Percentiles rank a stretch among this genome's conserved stretches.
Evolutionary conservation across 53 echinoderm and acorn worm genomes (phyloP).

Genomic region (Stichopus horrens): DNA sequence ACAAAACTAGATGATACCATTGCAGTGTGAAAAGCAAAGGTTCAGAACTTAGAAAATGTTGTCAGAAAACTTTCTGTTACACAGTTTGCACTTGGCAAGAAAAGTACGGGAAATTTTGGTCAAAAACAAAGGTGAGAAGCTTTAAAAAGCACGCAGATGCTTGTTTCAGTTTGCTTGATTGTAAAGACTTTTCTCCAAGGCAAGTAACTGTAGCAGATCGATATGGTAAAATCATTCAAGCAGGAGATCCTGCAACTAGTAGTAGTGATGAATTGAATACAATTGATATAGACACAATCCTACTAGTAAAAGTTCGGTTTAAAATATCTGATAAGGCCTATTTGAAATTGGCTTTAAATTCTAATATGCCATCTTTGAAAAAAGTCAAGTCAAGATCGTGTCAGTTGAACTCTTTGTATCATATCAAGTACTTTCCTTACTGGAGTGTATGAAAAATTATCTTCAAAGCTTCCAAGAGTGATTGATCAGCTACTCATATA

Average conservation of each 20-base stretch:
- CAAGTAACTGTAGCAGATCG: no score
- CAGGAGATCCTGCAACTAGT: background rate
- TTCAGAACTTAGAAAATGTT: no score
- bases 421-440: background rate
- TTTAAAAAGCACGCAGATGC: no score
- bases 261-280: background rate
- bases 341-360: background rate
- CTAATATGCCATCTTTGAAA: constrained; percentile 7
- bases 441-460: background rate
- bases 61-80: no score
- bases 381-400: background rate
- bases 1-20: no score
- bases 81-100: no score
- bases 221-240: background rate
- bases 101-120: no score
- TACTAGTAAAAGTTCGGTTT: constrained; percentile 4
- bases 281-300: background rate
- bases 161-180: no score
- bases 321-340: constrained; percentile 9
- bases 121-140: no score
- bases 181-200: no score
- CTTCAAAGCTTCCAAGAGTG: constrained; percentile 12
- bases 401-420: background rate
- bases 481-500: background rate
- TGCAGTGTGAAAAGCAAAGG: no score